Percentiles rank a stretch among this genome's conserved stretches.
Evolutionary conservation across 2,113 vertebrate genomes (phyloP).

Genomic region (Menidia beryllina): DNA sequence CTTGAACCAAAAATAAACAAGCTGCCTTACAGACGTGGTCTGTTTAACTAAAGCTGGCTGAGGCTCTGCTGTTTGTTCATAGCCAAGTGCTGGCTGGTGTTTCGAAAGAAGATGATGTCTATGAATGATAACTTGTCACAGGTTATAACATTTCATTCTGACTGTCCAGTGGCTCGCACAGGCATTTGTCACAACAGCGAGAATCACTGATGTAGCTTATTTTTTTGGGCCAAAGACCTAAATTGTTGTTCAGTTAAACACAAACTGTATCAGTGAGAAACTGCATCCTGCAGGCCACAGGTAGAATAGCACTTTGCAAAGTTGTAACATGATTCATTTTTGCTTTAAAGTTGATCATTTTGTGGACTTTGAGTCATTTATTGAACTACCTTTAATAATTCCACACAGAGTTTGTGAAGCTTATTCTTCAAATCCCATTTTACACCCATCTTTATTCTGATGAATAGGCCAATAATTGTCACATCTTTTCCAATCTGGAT

Average conservation of each 20-base stretch:
- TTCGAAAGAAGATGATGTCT: not conserved
- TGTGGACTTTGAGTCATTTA: too few relatives aligned
- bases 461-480: too few relatives aligned
- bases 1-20: not conserved
- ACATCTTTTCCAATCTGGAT: too few relatives aligned
- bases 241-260: not conserved
- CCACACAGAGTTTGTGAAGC: too few relatives aligned
- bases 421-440: too few relatives aligned
- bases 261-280: not conserved
- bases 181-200: not conserved
- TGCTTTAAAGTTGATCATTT: too few relatives aligned
- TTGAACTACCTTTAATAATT: too few relatives aligned
- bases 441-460: too few relatives aligned
- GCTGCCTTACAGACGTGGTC: not conserved
- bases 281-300: not conserved
- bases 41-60: not conserved
- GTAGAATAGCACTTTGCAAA: too few relatives aligned
- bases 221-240: not conserved
- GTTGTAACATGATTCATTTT: too few relatives aligned
- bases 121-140: not conserved
- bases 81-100: not conserved
- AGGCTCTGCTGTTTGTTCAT: not conserved
- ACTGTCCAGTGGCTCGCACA: not conserved
- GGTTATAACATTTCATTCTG: slow-evolving; percentile 4
- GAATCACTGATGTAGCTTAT: not conserved